A percentile compares a stretch with the other conserved stretches of the same genome.
These are phyloP conservation scores for Pegoplata infirma DNA, from an alignment of 2,888 invertebrate genomes.

Conservation along the genomic window DNA sequence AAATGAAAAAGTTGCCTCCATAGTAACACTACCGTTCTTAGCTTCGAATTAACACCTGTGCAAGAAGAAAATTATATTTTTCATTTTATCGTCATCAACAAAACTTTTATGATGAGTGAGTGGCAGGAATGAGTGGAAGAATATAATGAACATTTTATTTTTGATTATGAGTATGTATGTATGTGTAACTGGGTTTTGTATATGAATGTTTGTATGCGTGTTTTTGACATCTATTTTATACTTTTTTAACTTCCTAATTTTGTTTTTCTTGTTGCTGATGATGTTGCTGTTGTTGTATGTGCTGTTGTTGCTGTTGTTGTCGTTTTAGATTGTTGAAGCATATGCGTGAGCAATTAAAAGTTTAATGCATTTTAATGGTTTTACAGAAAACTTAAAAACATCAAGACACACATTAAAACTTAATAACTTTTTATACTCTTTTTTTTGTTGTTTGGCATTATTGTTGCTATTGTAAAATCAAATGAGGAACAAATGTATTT, in stretches of 20 bases:
- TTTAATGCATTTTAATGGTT: constrained; percentile 76
- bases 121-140: constrained; percentile 17
- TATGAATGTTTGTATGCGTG: constrained; percentile 3
- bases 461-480: no score
- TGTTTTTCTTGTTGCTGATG: no score
- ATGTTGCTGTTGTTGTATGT: not conserved
- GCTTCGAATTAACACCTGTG: constrained; percentile 43
- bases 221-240: constrained; percentile 47
- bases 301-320: no score
- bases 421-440: constrained; percentile 44
- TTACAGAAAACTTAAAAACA: constrained; percentile 67
- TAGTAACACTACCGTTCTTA: not conserved
- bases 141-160: constrained; percentile 50
- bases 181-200: no score
- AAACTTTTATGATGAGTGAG: constrained; percentile 33
- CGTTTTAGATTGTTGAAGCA: constrained; percentile 58
- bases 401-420: constrained; percentile 57
- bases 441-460: no score
- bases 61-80: constrained; percentile 7
- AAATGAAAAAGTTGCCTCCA: not conserved
- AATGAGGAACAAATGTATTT: not conserved
- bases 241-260: constrained; percentile 21
- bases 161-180: not conserved
- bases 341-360: constrained; percentile 74
- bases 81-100: constrained; percentile 30